Conservation (phyloP, 2,113 vertebrate genomes). For the Brachypodius melanocephalos region DNA sequence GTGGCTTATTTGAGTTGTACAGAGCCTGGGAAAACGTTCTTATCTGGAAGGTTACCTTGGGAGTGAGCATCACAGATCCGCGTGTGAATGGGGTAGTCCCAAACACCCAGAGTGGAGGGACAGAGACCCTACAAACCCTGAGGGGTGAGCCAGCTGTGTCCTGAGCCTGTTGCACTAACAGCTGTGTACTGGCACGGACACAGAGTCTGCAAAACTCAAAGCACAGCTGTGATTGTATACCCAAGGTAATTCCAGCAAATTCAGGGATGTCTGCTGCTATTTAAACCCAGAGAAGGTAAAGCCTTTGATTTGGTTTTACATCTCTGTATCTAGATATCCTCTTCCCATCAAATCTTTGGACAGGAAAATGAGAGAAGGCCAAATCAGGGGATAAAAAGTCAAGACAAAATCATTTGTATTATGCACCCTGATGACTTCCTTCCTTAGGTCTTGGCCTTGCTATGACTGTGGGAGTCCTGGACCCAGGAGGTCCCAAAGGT, state of each 20-base stretch:
- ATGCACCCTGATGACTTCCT: not conserved
- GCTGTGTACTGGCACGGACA: not conserved
- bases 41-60: not conserved
- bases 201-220: not conserved
- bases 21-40: not conserved
- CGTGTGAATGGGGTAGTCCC: not conserved
- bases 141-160: not conserved
- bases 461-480: not conserved
- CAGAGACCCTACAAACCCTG: fast-evolving
- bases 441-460: not conserved
- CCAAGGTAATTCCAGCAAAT: not conserved
- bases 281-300: not conserved
- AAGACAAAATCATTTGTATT: not conserved
- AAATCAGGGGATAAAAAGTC: not conserved
- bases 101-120: not conserved
- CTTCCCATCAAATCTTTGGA: fast-evolving
- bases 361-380: not conserved
- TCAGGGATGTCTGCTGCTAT: not conserved
- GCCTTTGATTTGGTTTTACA: not conserved
- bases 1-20: not conserved
- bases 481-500: not conserved
- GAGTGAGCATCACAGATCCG: not conserved
- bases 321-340: not conserved
- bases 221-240: fast-evolving
- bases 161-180: not conserved